Percentiles rank a stretch among this genome's conserved stretches.
phyloP scores from a whole-genome alignment of 1,140 invertebrate genomes.

The Homalodisca vitripennis region DNA sequence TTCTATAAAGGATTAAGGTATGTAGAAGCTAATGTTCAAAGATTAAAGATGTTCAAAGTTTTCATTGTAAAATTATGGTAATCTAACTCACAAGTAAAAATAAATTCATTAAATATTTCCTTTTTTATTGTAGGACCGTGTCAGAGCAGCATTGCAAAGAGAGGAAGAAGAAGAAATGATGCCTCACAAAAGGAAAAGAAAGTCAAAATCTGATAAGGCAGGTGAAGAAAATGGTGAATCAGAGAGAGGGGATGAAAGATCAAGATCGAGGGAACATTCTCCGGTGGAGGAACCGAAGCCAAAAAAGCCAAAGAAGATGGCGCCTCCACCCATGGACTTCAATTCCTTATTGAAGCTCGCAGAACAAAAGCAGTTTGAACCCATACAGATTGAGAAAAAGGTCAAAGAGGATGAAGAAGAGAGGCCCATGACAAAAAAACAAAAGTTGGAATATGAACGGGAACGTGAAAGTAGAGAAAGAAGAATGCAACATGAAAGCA shows the following conservation, averaged over 20 bases:
- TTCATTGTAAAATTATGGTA: too few relatives aligned
- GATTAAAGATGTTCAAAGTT: too few relatives aligned
- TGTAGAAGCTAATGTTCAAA: too few relatives aligned
- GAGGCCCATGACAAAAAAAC: conserved; percentile 71
- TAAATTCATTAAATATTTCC: too few relatives aligned
- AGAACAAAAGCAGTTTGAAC: conserved; percentile 79
- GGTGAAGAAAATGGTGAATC: conserved; percentile 29
- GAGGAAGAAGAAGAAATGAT: conserved; percentile 69
- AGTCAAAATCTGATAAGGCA: conserved; percentile 47
- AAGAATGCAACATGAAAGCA: conserved; percentile 47
- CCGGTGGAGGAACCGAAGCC: conserved; percentile 42
- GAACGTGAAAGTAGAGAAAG: conserved; percentile 52
- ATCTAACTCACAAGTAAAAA: too few relatives aligned
- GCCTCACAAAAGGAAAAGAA: conserved; percentile 65
- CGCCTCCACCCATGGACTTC: conserved; percentile 73
- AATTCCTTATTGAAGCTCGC: conserved; percentile 72
- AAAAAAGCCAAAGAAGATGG: conserved; percentile 57
- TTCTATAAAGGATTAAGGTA: too few relatives aligned
- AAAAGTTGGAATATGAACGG: conserved; percentile 68
- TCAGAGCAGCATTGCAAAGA: conserved; percentile 69
- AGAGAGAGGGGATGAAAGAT: conserved; percentile 41
- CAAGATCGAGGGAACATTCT: conserved; percentile 35
- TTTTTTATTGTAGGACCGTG: conserved; percentile 54
- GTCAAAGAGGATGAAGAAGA: conserved; percentile 51
- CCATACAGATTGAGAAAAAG: conserved; percentile 62